A percentile compares a stretch with the other conserved stretches of the same genome.
Conservation (phyloP, 2,113 vertebrate genomes). For the Solea senegalensis region DNA sequence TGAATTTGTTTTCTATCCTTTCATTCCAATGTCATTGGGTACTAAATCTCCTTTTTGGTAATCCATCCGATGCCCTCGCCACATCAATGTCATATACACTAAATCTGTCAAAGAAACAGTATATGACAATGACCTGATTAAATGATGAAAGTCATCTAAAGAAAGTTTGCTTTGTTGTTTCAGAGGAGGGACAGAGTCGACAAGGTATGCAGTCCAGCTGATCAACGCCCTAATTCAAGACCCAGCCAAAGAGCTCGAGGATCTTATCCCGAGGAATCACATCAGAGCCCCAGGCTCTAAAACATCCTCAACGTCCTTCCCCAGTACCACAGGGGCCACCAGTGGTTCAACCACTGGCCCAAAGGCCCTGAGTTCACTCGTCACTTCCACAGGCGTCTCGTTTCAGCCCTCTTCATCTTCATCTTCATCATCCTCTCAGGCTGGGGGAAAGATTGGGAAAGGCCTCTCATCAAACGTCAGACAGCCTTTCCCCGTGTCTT, state of each 20-base stretch:
- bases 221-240: slow-evolving; percentile 99
- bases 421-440: slow-evolving; percentile 87
- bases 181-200: slow-evolving; percentile 97
- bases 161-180: slow-evolving; percentile 28
- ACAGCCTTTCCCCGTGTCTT: slow-evolving; percentile 92
- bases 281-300: slow-evolving; percentile 92
- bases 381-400: slow-evolving; percentile 87
- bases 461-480: slow-evolving; percentile 90
- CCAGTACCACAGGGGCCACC: slow-evolving; percentile 86
- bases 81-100: not conserved
- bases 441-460: slow-evolving; percentile 90
- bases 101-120: not conserved
- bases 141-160: not conserved
- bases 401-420: slow-evolving; percentile 85
- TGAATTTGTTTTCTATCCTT: not conserved
- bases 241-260: slow-evolving; percentile 98
- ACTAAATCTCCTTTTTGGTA: not conserved
- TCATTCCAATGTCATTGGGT: not conserved
- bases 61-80: not conserved
- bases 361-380: slow-evolving; percentile 90
- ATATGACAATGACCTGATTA: not conserved
- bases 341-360: slow-evolving; percentile 86
- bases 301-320: slow-evolving; percentile 84
- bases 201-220: slow-evolving; percentile 95
- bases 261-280: slow-evolving; percentile 97